Evolutionary conservation across 2,113 vertebrate species (phyloP), one percentile per base, ranked within the genome.

Genomic region (Rhinolophus sinicus): DNA sequence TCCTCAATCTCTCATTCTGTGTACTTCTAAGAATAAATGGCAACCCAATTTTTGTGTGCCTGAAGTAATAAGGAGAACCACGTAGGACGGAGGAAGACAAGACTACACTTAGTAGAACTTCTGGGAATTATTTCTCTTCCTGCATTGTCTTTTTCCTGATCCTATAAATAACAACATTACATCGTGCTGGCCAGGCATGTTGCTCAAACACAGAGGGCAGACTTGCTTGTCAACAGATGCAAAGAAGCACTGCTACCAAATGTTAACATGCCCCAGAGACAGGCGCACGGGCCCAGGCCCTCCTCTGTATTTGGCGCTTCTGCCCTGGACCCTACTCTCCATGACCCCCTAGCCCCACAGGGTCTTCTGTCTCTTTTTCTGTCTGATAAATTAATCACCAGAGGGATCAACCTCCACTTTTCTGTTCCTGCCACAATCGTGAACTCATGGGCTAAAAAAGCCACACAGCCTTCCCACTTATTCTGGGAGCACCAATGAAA

Each of bases 121-220:
- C 67, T 65, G 94, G 86, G 95, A 91, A 82, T 93, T 73, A 82
- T 30, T 85, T 80, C 88, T 92, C 94, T 90, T 90, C 91, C 58
- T 72, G 77, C 67, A 6, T 5, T 75, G 95, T 88, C 85, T 93
- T 72, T 38, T 70, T 62, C 92, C 92, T 75, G 47, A 18, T 47
- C 21, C 97, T 97, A 97, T 97, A 96, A 97, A 97, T 96, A 98
- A 65, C 84, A 84, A 56, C 77, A 86, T 97, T 84, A 95, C 90
- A 62, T 96, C 96, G 96, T 78, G 88, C 93, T 64, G 84, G 89
- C 87, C 64, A 73, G 56, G 81, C 90, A 2, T 22, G 50, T 94
- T 78, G 81, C 58, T 93, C 95, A 58, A 84, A 90, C 11, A 14
- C 54, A 77, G 38, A 69, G 76, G 44, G 86, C 84, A 64, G 72